These are phyloP conservation scores for Cydia pomonella DNA, from an alignment of 1,140 invertebrate species.

Conservation along the genomic window DNA sequence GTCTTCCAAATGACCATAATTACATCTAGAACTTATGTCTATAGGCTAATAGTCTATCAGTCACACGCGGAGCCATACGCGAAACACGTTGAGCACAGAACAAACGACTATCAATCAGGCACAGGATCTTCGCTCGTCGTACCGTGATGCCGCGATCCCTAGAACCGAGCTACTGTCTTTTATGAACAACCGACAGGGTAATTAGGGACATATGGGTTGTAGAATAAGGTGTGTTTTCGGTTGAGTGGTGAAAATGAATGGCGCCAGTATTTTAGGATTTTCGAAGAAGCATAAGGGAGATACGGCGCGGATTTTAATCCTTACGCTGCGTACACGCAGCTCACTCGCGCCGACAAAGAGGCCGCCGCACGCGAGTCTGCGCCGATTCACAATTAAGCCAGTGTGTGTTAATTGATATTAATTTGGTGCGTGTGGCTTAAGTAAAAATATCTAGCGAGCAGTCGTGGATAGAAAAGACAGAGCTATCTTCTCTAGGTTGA, in stretches of 20 bases:
- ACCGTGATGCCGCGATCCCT: slow-evolving; percentile 71
- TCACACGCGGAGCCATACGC: slow-evolving; percentile 15
- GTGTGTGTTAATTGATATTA: slow-evolving; percentile 79
- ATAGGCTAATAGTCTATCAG: slow-evolving; percentile 13
- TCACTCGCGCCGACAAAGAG: slow-evolving; percentile 68
- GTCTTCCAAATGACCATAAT: slow-evolving; percentile 14
- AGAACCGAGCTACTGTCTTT: slow-evolving; percentile 44
- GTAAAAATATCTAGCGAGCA: slow-evolving; percentile 7
- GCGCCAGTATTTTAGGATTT: slow-evolving; percentile 78
- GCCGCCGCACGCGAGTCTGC: slow-evolving; percentile 73
- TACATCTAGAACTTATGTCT: slow-evolving; percentile 7
- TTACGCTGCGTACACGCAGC: slow-evolving; percentile 45
- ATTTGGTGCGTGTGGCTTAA: slow-evolving; percentile 63
- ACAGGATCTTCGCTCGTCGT: slow-evolving; percentile 73
- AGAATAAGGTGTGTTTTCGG: slow-evolving; percentile 51
- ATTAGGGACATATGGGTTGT: slow-evolving; percentile 48
- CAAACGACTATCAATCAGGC: slow-evolving; percentile 54
- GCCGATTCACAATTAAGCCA: slow-evolving; percentile 77
- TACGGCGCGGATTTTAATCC: slow-evolving; percentile 64
- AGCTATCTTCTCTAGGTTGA: neutral
- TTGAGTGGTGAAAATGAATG: slow-evolving; percentile 46
- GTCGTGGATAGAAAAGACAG: neutral
- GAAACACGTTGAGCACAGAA: slow-evolving; percentile 19
- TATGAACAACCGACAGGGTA: slow-evolving; percentile 34
- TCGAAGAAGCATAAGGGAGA: slow-evolving; percentile 68